Conservation (phyloP, 2,113 vertebrate species). For the Merops nubicus region DNA sequence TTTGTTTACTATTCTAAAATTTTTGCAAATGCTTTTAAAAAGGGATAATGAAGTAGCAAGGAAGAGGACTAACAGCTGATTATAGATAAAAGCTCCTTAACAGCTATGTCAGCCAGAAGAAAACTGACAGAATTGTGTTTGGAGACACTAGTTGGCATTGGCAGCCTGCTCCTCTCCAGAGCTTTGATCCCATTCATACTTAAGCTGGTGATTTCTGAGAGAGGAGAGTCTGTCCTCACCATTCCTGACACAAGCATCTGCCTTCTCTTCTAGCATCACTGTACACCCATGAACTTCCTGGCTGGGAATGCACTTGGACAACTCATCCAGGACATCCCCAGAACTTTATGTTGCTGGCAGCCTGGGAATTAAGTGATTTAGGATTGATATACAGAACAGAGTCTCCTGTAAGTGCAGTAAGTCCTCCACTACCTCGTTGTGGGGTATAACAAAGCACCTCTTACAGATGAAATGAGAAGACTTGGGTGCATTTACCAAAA, state of each 20-base stretch:
- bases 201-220: background rate
- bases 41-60: conserved; percentile 41
- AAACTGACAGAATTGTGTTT: conserved; percentile 10
- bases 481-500: background rate
- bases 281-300: conserved; percentile 70
- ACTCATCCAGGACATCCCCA: conserved; percentile 52
- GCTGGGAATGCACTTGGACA: conserved; percentile 49
- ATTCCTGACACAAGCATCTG: conserved; percentile 42
- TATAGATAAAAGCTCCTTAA: conserved; percentile 54
- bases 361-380: conserved; percentile 64
- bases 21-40: conserved; percentile 26
- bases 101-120: conserved; percentile 39
- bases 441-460: background rate
- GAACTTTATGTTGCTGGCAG: conserved; percentile 62
- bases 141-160: conserved; percentile 19
- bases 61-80: conserved; percentile 62
- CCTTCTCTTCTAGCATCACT: conserved; percentile 49
- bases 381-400: conserved; percentile 40
- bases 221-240: background rate
- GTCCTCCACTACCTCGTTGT: background rate
- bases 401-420: conserved; percentile 14
- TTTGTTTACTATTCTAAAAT: conserved; percentile 56
- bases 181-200: background rate
- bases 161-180: conserved; percentile 7
- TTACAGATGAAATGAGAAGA: background rate